phyloP scores from a whole-genome alignment of 1,140 invertebrate genomes.

The Pogonomyrmex barbatus region DNA sequence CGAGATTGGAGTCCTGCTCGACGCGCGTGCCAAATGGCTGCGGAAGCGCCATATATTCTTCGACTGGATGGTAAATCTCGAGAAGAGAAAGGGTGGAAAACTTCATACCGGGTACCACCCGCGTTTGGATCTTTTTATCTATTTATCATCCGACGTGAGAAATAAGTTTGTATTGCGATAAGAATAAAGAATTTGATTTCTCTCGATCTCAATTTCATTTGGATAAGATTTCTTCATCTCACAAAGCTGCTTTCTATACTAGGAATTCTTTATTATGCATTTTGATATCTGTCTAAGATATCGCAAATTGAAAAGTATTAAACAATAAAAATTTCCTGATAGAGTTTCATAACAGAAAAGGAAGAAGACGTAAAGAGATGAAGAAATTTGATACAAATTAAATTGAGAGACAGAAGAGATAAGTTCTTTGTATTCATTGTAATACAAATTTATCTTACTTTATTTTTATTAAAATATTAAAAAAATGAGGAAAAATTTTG shows the following conservation, averaged over 20 bases:
- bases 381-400: background rate
- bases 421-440: background rate
- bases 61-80: conserved; percentile 80
- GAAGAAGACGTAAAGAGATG: background rate
- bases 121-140: background rate
- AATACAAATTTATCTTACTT: background rate
- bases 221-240: background rate
- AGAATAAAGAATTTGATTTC: no score
- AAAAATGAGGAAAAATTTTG: background rate
- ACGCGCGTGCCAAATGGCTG: conserved; percentile 76
- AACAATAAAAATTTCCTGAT: background rate
- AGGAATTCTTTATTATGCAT: background rate
- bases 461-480: background rate
- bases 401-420: background rate
- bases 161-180: no score
- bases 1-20: conserved; percentile 67
- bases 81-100: no score
- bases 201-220: no score
- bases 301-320: background rate
- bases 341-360: background rate
- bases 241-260: background rate
- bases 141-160: no score
- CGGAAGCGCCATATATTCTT: conserved; percentile 78
- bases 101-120: no score
- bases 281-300: background rate